A percentile compares a stretch with the other conserved stretches of the same genome.
Evolutionary conservation across 2,113 vertebrate species (phyloP).

Genomic region (Hystrix cristata): DNA sequence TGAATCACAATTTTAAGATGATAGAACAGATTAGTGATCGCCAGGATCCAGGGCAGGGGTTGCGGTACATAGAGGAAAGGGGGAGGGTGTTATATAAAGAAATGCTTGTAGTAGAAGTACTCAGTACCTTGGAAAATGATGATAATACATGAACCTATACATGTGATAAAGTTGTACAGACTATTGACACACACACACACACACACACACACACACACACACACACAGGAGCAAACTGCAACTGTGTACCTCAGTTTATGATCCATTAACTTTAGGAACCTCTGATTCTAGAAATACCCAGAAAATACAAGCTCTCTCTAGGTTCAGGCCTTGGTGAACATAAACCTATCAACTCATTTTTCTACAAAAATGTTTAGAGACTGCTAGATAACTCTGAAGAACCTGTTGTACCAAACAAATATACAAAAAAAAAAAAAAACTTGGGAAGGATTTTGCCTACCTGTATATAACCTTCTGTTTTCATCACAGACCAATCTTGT

Average conservation of each 20-base stretch:
- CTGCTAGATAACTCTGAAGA: background rate
- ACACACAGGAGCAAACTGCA: background rate
- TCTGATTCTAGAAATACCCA: background rate
- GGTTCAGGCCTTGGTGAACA: background rate
- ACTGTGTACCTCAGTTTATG: background rate
- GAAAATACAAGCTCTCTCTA: background rate
- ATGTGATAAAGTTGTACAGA: background rate
- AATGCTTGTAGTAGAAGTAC: background rate
- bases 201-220: background rate
- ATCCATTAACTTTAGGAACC: background rate
- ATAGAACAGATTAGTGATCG: background rate
- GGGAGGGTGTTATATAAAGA: no score
- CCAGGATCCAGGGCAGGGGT: background rate
- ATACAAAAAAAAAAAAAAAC: background rate
- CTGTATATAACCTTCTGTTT: background rate
- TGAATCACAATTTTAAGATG: constrained; percentile 12
- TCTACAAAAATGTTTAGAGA: background rate
- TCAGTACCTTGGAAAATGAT: background rate
- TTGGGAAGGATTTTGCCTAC: no score
- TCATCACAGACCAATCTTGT: background rate
- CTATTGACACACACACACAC: background rate
- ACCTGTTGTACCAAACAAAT: background rate
- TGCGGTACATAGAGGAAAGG: accelerated
- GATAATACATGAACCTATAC: background rate
- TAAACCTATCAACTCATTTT: background rate